Base-by-base conservation (phyloP, 1,140 invertebrate species). In the Pseudomyrmex sp. region DNA sequence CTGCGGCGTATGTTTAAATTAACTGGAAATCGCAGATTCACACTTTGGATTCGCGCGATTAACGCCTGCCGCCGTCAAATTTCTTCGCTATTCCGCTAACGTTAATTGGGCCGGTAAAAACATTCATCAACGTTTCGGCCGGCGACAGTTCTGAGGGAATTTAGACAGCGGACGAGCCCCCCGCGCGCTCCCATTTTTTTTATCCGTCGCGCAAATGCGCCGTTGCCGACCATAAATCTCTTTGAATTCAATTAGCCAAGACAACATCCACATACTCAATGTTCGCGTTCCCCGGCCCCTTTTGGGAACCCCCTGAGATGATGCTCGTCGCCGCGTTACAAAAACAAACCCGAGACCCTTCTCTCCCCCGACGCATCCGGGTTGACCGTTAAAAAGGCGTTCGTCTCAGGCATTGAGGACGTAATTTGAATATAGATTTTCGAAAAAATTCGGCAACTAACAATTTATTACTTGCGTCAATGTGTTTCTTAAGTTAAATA, bases 171-270 rank as follows among this genome's bases (percentile, higher is more conserved):
- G 15, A 0, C 35, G 59, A 63, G 12, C 62, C 50, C 48, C 1
- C 10, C 13, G 10, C 77, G 65, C 13, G 0, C 54, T 12, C 58
- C 63, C 9, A 8, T 59, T 48, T 74, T 66, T 83, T 85, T 88
- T 88, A 84, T 85, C 87, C 65, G 65, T 79, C 79, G 75, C 83
- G 20, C 62, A 85, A 35, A 82, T 56, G 70, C 63, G 58, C 65
- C 75, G 65, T 54, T 86, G 84, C 58, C 66, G 66, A 72, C 70
- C 84, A 85, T 91, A 91, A 90, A 91, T 91, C 88, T 90, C 85
- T 87, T 90, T 87, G 82, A 83, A 89, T 91, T 91, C 90, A 91
- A 91, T 91, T 91, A 91, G 87, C 86, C 79, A 83, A 87, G 84
- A 89, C 83, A 35, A 35, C 35, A 35, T 35, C 35, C 35, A 35